Base-by-base conservation (phyloP, 2,797 vertebrate genomes). In the Scolopax rusticola region DNA sequence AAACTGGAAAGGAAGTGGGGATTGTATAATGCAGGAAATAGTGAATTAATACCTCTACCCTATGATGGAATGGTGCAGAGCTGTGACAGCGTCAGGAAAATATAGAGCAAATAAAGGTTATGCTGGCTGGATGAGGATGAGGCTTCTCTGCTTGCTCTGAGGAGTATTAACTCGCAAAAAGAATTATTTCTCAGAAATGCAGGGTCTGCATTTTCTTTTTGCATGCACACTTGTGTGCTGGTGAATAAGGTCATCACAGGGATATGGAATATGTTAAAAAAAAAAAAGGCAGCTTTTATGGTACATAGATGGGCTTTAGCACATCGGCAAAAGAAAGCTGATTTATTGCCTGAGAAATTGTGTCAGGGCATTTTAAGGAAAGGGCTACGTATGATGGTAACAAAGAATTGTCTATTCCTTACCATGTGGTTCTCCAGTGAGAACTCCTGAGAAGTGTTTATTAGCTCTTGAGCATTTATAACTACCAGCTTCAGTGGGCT, bases 21-120 rank as follows among this genome's bases (percentile, higher is more conserved):
- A 95, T 95, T 96, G 91, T 95, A 94, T 95, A 95, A 96, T 94
- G 64, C 81, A 95, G 96, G 96, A 97, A 97, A 93, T 51, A 90
- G 95, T 77, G 96, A 95, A 96, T 95, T 90, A 97, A 94, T 97
- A 95, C 95, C 88, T 97, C 71, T 89, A 51, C 78, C 64, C n/a
- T 90, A 92, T 40, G 92, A 95, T 84, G 85, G 94, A 95, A 68
- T 0, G 0, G 86, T 92, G 91, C 81, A 96, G 95, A 83, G 92
- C 95, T 90, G 81, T 82, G 85, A 60, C 87, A 75, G 83, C 38
- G 74, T 90, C 83, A 79, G 89, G 89, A 78, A 93, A 95, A 93
- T 57, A 43, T 8, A 92, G 68, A 87, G 68, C 45, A 90, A 90
- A 79, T 80, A 60, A 73, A 67, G 87, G 51, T 47, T 5, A 1